A percentile compares a stretch with the other conserved stretches of the same genome.
Evolutionary conservation across 53 echinoderm and acorn worm species (phyloP).

Genomic region (Zoroaster sp.): DNA sequence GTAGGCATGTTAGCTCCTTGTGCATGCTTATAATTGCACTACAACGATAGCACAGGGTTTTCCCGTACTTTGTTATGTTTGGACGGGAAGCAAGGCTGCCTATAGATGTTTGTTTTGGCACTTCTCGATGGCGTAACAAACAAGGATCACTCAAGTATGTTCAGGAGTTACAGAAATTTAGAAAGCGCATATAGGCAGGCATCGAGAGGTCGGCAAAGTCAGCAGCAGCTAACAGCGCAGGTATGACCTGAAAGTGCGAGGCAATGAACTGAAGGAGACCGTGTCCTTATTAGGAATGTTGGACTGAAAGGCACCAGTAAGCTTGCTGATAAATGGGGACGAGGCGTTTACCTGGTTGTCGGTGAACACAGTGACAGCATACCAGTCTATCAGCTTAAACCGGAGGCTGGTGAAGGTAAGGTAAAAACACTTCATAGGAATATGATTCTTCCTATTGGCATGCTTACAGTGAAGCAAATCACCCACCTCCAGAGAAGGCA

Average conservation of each 20-base stretch:
- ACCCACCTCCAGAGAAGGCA: no score
- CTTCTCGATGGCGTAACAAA: neutral
- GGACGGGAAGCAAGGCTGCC: no score
- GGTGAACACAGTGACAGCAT: neutral
- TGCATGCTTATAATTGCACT: no score
- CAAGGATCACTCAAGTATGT: conserved; percentile 34
- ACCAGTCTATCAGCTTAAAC: neutral
- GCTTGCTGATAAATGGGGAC: neutral
- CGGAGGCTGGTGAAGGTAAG: neutral
- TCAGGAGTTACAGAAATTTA: neutral
- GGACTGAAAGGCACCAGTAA: conserved; percentile 2
- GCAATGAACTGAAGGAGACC: conserved; percentile 3
- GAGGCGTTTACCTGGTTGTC: neutral
- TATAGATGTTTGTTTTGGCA: conserved; percentile 14
- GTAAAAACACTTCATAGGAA: conserved; percentile 19
- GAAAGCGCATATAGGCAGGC: neutral
- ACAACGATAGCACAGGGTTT: no score
- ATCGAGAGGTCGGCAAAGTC: neutral
- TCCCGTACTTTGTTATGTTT: no score
- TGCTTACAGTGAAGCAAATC: neutral
- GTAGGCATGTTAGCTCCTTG: no score
- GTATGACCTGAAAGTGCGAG: neutral
- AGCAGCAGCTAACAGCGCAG: neutral
- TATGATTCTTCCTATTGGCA: conserved; percentile 13
- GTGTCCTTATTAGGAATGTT: neutral